phyloP scores from a whole-genome alignment of 2,888 invertebrate species.

The Sarcophaga variegata region DNA sequence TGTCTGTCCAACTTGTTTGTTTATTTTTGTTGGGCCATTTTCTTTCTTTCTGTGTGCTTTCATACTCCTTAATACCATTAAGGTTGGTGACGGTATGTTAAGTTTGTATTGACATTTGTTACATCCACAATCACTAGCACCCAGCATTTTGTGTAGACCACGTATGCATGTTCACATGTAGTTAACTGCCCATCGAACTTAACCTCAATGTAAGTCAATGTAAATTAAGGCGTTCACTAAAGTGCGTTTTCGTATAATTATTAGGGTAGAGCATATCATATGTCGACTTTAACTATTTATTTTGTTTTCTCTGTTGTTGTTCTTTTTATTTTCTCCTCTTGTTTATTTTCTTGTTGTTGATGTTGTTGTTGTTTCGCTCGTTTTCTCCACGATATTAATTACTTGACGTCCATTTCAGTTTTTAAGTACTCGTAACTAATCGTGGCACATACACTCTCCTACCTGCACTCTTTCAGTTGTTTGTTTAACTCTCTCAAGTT shows the following conservation, averaged over 20 bases:
- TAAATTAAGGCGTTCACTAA: too few species aligned
- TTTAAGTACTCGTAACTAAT: conserved; percentile 69
- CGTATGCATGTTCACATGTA: too few species aligned
- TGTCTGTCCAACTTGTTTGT: conserved; percentile 55
- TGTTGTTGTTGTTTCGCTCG: conserved; percentile 60
- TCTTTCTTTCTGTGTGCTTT: conserved; percentile 50
- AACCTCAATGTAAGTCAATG: too few species aligned
- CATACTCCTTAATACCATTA: not conserved
- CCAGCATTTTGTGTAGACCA: too few species aligned
- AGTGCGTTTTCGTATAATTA: too few species aligned
- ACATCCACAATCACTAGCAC: too few species aligned
- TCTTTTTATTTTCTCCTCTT: conserved; percentile 42
- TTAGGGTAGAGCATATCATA: too few species aligned
- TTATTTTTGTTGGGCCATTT: conserved; percentile 64
- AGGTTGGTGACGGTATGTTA: too few species aligned
- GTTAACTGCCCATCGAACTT: too few species aligned
- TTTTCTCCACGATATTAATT: conserved; percentile 74
- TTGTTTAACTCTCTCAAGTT: conserved; percentile 6
- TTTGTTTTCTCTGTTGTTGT: conserved; percentile 35
- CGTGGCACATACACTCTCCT: conserved; percentile 21
- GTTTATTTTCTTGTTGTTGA: conserved; percentile 63
- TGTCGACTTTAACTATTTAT: too few species aligned
- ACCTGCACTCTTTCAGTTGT: not conserved
- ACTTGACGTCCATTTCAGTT: conserved; percentile 71
- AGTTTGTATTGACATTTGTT: too few species aligned